Evolutionary conservation across 64 coral and sea anemone genomes (phyloP).

Genomic region (Actinia equina): DNA sequence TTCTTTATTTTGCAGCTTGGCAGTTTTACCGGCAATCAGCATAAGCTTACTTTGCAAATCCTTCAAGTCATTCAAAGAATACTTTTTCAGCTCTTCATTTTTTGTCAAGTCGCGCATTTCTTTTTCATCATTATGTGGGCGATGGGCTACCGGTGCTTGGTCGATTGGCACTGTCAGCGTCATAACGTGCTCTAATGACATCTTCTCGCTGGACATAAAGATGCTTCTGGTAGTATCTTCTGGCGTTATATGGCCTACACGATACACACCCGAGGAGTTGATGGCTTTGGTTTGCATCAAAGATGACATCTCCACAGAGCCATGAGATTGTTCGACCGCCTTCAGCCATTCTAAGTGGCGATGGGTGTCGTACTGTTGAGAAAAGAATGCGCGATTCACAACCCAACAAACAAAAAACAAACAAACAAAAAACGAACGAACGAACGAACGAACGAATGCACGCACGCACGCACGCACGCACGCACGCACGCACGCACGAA

Average conservation of each 20-base stretch:
- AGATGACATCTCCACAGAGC: slow-evolving; percentile 77
- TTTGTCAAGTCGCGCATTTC: background rate
- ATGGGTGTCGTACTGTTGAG: slow-evolving; percentile 44
- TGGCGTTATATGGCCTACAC: background rate
- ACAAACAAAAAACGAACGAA: too few species aligned
- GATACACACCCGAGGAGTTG: slow-evolving; percentile 56
- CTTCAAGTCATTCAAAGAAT: slow-evolving; percentile 48
- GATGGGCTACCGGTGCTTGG: background rate
- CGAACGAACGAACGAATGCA: too few species aligned
- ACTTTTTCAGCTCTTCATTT: background rate
- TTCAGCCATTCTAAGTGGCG: slow-evolving; percentile 82
- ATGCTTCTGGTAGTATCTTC: background rate
- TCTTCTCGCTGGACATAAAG: background rate
- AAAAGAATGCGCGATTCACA: too few species aligned
- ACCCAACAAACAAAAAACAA: too few species aligned
- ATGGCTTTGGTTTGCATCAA: slow-evolving; percentile 58
- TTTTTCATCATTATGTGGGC: background rate
- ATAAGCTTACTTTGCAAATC: slow-evolving; percentile 68
- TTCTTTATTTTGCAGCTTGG: slow-evolving; percentile 17
- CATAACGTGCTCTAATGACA: slow-evolving; percentile 18
- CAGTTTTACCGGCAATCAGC: slow-evolving; percentile 60
- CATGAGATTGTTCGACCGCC: slow-evolving; percentile 74
- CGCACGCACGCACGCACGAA: too few species aligned
- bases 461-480: too few species aligned
- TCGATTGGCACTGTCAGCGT: slow-evolving; percentile 25